Conservation (phyloP, 2,113 vertebrate genomes). For the Miniopterus natalensis region DNA sequence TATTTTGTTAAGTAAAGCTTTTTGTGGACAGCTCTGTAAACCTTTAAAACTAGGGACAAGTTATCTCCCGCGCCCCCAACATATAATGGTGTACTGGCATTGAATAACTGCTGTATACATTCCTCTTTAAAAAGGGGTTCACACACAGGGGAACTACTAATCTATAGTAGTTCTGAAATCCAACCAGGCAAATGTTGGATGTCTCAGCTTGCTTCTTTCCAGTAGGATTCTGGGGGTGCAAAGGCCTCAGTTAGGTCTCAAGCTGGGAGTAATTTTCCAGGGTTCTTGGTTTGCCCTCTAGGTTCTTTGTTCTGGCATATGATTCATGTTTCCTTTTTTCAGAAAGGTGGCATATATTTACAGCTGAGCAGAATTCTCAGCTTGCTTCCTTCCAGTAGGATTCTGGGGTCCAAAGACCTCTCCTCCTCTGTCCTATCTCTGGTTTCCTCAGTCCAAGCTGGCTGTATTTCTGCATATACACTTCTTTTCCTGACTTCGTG, state of each 20-base stretch:
- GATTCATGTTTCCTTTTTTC: conserved; percentile 16
- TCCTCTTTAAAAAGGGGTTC: background rate
- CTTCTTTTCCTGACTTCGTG: background rate
- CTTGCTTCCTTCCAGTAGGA: background rate
- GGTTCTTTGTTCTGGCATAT: background rate
- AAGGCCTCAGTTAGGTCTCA: background rate
- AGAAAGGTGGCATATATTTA: background rate
- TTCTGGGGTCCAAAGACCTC: background rate
- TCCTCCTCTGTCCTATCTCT: background rate
- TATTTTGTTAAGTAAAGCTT: background rate
- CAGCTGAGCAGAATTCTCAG: background rate
- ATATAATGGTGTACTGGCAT: background rate
- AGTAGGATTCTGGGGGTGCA: background rate
- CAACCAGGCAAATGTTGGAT: background rate
- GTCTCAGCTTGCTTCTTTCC: background rate
- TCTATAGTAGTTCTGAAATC: background rate
- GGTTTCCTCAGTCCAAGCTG: background rate
- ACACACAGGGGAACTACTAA: background rate
- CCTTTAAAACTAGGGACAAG: background rate
- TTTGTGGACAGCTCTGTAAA: background rate
- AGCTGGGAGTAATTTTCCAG: background rate
- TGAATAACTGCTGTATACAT: background rate
- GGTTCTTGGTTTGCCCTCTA: background rate
- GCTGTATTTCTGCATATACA: background rate
- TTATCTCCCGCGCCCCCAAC: background rate